Conservation (phyloP, 2,797 vertebrate species). For the Malacoctenus gilli region DNA sequence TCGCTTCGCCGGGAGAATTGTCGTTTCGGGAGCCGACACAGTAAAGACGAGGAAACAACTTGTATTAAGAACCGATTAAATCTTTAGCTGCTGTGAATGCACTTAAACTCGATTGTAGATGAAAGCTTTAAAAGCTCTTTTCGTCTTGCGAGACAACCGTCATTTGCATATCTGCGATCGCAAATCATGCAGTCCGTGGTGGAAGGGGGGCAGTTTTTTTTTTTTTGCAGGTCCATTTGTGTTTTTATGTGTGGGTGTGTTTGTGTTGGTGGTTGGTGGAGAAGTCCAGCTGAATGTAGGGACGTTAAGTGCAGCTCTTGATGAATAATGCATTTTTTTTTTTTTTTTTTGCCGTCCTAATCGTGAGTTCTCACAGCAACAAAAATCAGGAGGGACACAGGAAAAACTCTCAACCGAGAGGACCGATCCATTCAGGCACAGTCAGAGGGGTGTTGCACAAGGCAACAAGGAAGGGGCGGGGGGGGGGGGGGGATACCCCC, state of each 20-base stretch:
- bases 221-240: constrained; percentile 45
- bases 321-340: constrained; percentile 62
- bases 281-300: constrained; percentile 37
- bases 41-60: too few species aligned
- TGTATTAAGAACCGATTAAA: too few species aligned
- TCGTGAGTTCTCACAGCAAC: constrained; percentile 34
- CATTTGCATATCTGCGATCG: constrained; percentile 16
- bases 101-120: too few species aligned
- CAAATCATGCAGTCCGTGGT: constrained; percentile 7
- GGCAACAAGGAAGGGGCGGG: too few species aligned
- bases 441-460: constrained; percentile 29
- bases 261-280: constrained; percentile 56
- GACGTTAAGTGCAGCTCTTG: constrained; percentile 49
- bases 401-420: constrained; percentile 23
- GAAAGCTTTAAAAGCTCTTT: too few species aligned
- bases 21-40: too few species aligned
- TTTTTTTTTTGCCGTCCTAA: too few species aligned
- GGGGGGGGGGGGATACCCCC: not conserved
- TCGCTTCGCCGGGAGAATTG: too few species aligned
- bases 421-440: constrained; percentile 47
- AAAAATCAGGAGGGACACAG: constrained; percentile 47
- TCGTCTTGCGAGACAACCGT: not conserved
- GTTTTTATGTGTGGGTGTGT: constrained; percentile 59
- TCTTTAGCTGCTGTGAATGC: too few species aligned
- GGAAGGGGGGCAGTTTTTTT: too few species aligned